These are phyloP conservation scores for Dromas ardeola DNA, from an alignment of 2,113 vertebrate species.

Conservation along the genomic window DNA sequence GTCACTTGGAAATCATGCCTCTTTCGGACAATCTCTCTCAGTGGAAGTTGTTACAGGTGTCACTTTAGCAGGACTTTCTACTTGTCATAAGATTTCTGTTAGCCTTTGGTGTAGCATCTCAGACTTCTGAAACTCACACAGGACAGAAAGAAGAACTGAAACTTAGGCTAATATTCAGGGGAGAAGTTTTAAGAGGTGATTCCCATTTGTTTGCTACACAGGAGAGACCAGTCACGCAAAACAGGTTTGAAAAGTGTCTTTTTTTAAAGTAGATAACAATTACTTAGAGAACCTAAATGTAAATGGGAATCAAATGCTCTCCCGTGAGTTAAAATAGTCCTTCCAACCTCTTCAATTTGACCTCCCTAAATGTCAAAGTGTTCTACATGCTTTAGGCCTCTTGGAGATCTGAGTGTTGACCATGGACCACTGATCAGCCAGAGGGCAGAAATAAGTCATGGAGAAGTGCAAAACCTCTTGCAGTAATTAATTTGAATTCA, in stretches of 20 bases:
- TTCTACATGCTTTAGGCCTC: background rate
- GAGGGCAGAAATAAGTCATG: background rate
- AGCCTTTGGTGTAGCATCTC: background rate
- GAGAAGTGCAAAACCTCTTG: background rate
- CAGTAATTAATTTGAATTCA: background rate
- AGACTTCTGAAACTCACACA: background rate
- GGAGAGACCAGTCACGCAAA: background rate
- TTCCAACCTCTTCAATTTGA: background rate
- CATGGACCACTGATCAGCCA: background rate
- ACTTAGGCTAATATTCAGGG: background rate
- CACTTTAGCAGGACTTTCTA: background rate
- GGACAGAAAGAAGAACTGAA: background rate
- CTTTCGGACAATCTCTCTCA: background rate
- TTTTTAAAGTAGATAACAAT: background rate
- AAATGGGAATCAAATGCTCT: background rate
- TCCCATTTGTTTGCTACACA: background rate
- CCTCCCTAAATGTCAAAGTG: background rate
- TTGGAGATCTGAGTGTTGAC: background rate
- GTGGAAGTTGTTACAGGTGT: background rate
- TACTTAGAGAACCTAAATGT: background rate
- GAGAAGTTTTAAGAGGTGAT: background rate
- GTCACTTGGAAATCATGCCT: background rate
- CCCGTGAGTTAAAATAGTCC: background rate
- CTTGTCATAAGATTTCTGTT: background rate
- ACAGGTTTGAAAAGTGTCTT: background rate